Percentiles rank a stretch among this genome's conserved stretches.
phyloP scores from a whole-genome alignment of 1,140 invertebrate species.

The Stenopsyche tienmushanensis region DNA sequence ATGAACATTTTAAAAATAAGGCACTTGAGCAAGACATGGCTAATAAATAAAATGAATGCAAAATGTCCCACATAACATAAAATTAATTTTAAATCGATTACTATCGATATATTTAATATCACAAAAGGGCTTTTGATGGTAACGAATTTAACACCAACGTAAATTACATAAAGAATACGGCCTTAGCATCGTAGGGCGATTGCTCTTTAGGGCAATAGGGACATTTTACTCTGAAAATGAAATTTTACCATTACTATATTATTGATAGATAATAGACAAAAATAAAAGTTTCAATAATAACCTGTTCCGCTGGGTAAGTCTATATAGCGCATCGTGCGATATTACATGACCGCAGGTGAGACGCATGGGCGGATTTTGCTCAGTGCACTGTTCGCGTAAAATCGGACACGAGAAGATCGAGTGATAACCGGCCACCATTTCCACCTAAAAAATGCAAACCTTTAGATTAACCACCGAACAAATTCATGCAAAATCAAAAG shows the following conservation, averaged over 20 bases:
- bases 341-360: slow-evolving; percentile 89
- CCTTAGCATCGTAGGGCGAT: slow-evolving; percentile 74
- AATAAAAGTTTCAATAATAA: slow-evolving; percentile 13
- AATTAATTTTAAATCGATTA: no score
- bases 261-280: slow-evolving; percentile 50
- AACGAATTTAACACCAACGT: no score
- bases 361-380: slow-evolving; percentile 85
- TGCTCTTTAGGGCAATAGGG: slow-evolving; percentile 89
- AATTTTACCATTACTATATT: no score
- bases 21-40: no score
- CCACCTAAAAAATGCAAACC: not conserved
- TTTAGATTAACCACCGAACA: not conserved
- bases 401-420: slow-evolving; percentile 92
- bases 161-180: no score
- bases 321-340: slow-evolving; percentile 82
- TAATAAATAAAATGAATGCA: no score
- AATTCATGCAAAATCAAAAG: not conserved
- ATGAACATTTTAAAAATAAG: no score
- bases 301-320: slow-evolving; percentile 58
- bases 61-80: no score
- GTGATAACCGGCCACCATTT: slow-evolving; percentile 53
- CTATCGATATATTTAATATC: no score
- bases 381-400: slow-evolving; percentile 81
- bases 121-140: no score
- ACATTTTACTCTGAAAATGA: slow-evolving; percentile 75